These are phyloP conservation scores for Paralvinella palmiformis DNA, from an alignment of 1,140 invertebrate genomes.

Conservation along the genomic window DNA sequence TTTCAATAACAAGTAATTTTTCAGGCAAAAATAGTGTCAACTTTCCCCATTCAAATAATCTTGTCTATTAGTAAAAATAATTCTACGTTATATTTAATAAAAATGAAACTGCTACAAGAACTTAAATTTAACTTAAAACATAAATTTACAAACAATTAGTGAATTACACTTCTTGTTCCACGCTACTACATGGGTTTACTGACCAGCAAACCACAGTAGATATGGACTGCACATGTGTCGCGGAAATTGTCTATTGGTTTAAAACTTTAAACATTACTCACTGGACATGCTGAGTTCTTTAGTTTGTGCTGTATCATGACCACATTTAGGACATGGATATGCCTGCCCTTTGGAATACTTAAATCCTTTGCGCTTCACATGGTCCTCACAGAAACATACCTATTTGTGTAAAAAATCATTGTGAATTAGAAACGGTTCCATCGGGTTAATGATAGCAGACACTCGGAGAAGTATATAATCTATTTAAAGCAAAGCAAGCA, in stretches of 20 bases:
- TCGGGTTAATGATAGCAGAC: too few species aligned
- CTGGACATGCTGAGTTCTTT: constrained; percentile 94
- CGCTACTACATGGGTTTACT: constrained; percentile 12
- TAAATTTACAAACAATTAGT: neutral
- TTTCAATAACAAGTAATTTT: too few species aligned
- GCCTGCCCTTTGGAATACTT: constrained; percentile 83
- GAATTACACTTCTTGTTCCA: neutral
- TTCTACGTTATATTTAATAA: constrained; percentile 1
- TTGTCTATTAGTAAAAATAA: too few species aligned
- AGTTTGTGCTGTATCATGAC: constrained; percentile 81
- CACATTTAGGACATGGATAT: constrained; percentile 91
- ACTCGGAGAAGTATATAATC: too few species aligned
- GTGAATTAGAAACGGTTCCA: too few species aligned
- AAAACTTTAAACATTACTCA: too few species aligned
- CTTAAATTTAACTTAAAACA: constrained; percentile 6
- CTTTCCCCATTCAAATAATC: too few species aligned
- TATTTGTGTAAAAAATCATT: too few species aligned
- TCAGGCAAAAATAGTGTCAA: too few species aligned
- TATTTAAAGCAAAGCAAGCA: too few species aligned
- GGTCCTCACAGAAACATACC: constrained; percentile 93
- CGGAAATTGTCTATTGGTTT: too few species aligned
- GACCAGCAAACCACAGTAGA: constrained; percentile 21
- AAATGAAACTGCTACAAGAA: constrained; percentile 8
- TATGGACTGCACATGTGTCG: too few species aligned
- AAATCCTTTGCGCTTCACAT: constrained; percentile 85